A percentile compares a stretch with the other conserved stretches of the same genome.
Conservation (phyloP, 1,140 invertebrate species). For the Eupeodes corollae region DNA sequence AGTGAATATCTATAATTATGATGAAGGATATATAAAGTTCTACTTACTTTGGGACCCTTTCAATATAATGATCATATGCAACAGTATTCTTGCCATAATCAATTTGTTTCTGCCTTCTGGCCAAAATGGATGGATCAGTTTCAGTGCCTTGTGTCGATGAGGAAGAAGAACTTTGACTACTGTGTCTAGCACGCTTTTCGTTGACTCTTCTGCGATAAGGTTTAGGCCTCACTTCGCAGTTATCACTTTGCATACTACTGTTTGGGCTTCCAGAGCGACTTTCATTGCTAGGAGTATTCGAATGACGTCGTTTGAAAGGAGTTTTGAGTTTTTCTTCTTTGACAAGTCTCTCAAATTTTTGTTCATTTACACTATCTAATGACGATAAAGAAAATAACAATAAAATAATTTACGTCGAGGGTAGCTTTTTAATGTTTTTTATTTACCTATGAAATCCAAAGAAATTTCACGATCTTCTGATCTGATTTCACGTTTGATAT, state of each 20-base stretch:
- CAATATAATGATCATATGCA: conserved; percentile 71
- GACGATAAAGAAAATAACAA: neutral
- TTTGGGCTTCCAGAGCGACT: conserved; percentile 30
- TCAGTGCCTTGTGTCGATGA: conserved; percentile 46
- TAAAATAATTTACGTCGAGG: neutral
- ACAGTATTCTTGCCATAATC: conserved; percentile 90
- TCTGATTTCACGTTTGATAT: no score
- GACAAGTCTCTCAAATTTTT: conserved; percentile 30
- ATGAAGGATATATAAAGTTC: conserved; percentile 1
- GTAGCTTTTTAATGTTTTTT: neutral
- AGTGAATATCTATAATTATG: no score
- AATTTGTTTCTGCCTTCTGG: conserved; percentile 81
- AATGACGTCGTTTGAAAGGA: conserved; percentile 32
- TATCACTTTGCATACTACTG: conserved; percentile 10
- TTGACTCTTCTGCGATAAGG: no score
- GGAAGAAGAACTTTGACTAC: conserved; percentile 25
- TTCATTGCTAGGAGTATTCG: conserved; percentile 19
- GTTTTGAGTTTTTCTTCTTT: conserved; percentile 36
- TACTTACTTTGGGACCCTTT: conserved; percentile 60
- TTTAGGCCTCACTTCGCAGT: neutral
- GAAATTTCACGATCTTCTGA: conserved; percentile 19
- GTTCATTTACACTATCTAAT: conserved; percentile 20
- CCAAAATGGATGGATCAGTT: conserved; percentile 57
- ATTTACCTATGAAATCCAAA: conserved; percentile 25
- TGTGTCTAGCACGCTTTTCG: conserved; percentile 25